Evolutionary conservation across 2,113 vertebrate genomes (phyloP), one percentile per base, ranked within the genome.

Genomic region (Jaculus jaculus): DNA sequence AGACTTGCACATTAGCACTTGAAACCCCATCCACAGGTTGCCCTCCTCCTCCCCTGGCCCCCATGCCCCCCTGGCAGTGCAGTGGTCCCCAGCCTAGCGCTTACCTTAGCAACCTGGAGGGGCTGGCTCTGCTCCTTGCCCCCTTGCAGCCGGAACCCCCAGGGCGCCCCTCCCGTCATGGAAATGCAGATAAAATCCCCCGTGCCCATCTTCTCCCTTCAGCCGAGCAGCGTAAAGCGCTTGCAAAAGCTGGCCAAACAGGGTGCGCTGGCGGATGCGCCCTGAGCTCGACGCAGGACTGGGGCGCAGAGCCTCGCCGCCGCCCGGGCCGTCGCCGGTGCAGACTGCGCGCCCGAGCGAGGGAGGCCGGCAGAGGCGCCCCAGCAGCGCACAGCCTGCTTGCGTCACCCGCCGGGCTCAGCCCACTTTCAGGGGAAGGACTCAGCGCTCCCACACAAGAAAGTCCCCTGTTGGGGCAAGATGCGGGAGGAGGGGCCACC

Each of bases 111-210:
- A 32, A 99, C 98, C 63, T 99, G 98, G 51, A 99, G 92, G 74
- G 98, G 98, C 96, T 98, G 98, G 89, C 98, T 98, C 93, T 98
- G 98, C 92, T 99, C 99, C 95, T 98, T 98, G 97, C 98, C 99
- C 95, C 99, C 98, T 93, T 98, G 97, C 96, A 99, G 85, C 81
- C 98, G 98, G 98, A 99, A 99, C 63, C 99, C 99, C 99, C 99
- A 99, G 84, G 99, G 99, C 3, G 98, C 98, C 84, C 98, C 98
- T 94, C 99, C 99, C 5, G 97, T 98, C 98, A 99, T 98, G 74
- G 99, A 99, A 37, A 99, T 96, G 97, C 99, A 99, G 97, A 99
- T 98, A 97, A 99, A 99, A 97, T 99, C 99, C 97, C 99, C 99
- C 0, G 98, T 98, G 97, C 98, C 99, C 99, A 99, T 99, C 89